Percentiles rank a stretch among this genome's conserved stretches.
Conservation (phyloP, 64 coral and sea anemone genomes). For the Dendrophyllia cribrosa region DNA sequence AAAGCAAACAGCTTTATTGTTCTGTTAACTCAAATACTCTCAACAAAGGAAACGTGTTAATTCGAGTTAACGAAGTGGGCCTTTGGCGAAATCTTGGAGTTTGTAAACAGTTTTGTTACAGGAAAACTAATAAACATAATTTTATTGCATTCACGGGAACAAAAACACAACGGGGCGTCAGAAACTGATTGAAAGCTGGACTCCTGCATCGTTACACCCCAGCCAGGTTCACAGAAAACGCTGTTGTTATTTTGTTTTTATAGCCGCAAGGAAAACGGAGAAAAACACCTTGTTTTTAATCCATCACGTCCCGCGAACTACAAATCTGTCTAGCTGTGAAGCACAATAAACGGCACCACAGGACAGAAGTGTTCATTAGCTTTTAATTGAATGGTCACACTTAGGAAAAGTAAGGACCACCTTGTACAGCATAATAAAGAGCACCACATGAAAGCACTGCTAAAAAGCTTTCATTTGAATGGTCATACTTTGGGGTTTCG, state of each 20-base stretch:
- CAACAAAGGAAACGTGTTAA: neutral
- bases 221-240: neutral
- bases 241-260: neutral
- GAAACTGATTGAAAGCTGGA: neutral
- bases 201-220: slow-evolving; percentile 7
- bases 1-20: slow-evolving; percentile 29
- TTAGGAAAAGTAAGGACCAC: neutral
- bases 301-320: neutral
- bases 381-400: neutral
- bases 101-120: neutral
- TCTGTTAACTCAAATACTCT: neutral
- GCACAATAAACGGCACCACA: neutral
- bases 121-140: neutral
- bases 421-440: neutral
- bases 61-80: neutral
- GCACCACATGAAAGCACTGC: too few relatives aligned
- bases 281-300: neutral
- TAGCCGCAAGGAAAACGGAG: neutral
- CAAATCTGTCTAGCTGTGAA: neutral
- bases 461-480: too few relatives aligned
- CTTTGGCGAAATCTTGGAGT: neutral
- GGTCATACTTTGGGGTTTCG: too few relatives aligned
- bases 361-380: neutral
- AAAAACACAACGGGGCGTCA: slow-evolving; percentile 6
- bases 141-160: neutral